Base-by-base conservation (phyloP, 2,113 vertebrate genomes). In the Takifugu flavidus region DNA sequence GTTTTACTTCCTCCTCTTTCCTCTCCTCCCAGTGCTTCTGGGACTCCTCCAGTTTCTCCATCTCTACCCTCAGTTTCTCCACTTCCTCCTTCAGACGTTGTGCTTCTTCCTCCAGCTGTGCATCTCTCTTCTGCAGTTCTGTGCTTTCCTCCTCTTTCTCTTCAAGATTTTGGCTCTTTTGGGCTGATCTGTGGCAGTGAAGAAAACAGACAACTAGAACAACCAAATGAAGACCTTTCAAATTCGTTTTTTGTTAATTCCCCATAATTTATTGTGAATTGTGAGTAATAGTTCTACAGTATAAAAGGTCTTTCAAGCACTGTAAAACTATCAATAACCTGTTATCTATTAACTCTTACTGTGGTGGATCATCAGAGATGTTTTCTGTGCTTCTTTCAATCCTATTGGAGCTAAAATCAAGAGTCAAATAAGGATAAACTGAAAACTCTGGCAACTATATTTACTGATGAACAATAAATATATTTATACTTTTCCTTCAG, bases 31-130 rank as follows among this genome's bases (percentile, higher is more conserved):
- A 93, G 44, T 90, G 87, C 49, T 90, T 90, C 61, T 93, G 91
- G 0, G 85, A 88, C 44, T 94, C 92, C 54, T 92, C 92, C 72
- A 94, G 86, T 70, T 90, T 91, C 64, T 85, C 70, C 79, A 89
- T 85, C 82, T 93, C 92, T 85, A 94, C 92, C 74, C 90, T 89
- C 78, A 92, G 91, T 2, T 81, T 83, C 31, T 93, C 91, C 76
- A 90, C 74, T 49, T 95, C 91, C 78, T 86, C 79, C 53, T 77
- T 87, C 53, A 90, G 78, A 26, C 80, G 84, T 42, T 86, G 85
- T 26, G 86, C 86, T 67, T 89, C 87, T 39, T 88, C 88, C 13
- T 89, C 86, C 25, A 88, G 68, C 65, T 85, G 83, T 13, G 74
- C 82, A 11, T 89, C 88, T 34, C 80, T 75, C 31, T 64, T 83